Percentiles rank a stretch among this genome's conserved stretches.
These are phyloP conservation scores for Lasioglossum baleicum DNA, from an alignment of 1,140 invertebrate genomes.

Conservation along the genomic window DNA sequence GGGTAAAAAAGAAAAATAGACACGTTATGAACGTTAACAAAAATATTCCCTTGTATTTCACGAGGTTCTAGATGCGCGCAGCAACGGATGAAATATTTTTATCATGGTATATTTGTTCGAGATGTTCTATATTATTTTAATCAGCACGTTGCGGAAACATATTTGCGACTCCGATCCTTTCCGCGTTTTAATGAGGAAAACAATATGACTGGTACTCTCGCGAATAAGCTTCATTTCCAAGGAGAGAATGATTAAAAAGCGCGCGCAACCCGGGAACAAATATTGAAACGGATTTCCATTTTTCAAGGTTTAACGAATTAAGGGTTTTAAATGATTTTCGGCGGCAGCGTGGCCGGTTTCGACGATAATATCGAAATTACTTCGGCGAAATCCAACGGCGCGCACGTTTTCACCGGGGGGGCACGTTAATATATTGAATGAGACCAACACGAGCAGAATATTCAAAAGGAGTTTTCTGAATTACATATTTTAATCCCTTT, in stretches of 20 bases:
- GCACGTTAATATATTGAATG: background rate
- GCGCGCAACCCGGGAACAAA: background rate
- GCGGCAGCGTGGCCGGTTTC: no score
- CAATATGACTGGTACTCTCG: background rate
- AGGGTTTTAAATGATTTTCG: background rate
- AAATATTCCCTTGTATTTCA: background rate
- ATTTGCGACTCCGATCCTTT: background rate
- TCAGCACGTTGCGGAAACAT: background rate
- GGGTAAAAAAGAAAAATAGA: no score
- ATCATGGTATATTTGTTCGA: background rate
- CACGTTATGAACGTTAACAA: background rate
- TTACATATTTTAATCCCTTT: constrained; percentile 27
- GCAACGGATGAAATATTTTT: no score
- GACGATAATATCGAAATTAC: background rate
- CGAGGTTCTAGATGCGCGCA: no score
- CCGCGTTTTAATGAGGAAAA: background rate
- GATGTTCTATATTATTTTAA: no score
- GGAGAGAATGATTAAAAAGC: background rate
- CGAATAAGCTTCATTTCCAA: background rate
- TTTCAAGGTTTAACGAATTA: background rate
- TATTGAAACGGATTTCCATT: background rate
- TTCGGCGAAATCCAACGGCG: background rate
- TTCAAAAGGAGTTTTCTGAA: constrained; percentile 7
- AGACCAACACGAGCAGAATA: background rate
- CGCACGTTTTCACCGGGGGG: background rate